Base-by-base conservation (phyloP, 2,888 invertebrate species). In the Eulithis prunata region DNA sequence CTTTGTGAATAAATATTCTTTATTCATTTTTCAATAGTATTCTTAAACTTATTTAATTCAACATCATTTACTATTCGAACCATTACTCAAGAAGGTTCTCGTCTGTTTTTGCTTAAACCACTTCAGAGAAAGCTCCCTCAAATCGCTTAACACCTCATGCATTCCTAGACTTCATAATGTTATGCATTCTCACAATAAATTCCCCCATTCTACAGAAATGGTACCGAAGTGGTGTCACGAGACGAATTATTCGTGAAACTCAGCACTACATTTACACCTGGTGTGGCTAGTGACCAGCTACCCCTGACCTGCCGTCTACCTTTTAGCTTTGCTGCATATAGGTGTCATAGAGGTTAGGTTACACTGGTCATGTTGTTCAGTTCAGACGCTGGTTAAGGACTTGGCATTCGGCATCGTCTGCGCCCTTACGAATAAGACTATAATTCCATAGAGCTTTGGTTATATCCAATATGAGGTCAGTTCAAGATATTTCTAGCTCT, bases 171-270 rank as follows among this genome's bases (percentile, higher is more conserved):
- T 81, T 79, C 77, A 77, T 78, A 81, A 78, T 76, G 77, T 79
- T 69, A 64, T 62, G 55, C 62, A 65, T 66, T 69, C 60, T 59
- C 45, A 14, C 58, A 59, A 64, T 64, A 82, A 82, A 83, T 80
- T 78, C 72, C 70, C 70, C 68, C 73, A 79, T 76, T 74, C 75
- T 73, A 69, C 74, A 11, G 80, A 77, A 82, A 83, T 78, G 79
- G 77, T 75, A 62, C 21, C 62, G 66, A 69, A 68, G 77, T 81
- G 80, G 80, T 84, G 81, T 81, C 83, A 80, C 80, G 75, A 82
- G 78, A 80, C 79, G 78, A 84, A 85, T 85, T 84, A 86, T 84
- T 85, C 80, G 80, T 81, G 84, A 84, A 87, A 87, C 85, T 85
- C 83, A 81, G 81, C 82, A 84, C 84, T 84, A 81, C 80, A 81